Evolutionary conservation across 2,797 vertebrate genomes (phyloP).

Genomic region (Pteropus rufus): DNA sequence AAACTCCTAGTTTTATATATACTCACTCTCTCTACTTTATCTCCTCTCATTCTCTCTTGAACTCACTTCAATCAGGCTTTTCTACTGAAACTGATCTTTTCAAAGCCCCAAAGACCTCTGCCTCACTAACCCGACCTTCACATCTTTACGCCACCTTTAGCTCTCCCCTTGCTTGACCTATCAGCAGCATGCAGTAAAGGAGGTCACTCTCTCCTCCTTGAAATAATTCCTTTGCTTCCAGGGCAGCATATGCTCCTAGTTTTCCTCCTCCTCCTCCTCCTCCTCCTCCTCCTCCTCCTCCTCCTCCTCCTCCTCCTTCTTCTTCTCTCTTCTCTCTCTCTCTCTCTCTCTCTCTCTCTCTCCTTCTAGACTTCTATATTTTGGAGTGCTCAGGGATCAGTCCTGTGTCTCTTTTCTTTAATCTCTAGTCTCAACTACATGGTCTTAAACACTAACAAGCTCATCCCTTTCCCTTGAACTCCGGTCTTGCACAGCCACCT

Average conservation of each 20-base stretch:
- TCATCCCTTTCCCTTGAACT: not conserved
- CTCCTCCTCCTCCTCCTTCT: too few relatives aligned
- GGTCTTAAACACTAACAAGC: not conserved
- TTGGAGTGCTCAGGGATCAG: not conserved
- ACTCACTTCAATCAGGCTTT: not conserved
- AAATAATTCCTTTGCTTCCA: not conserved
- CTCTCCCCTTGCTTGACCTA: not conserved
- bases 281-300: fast-evolving
- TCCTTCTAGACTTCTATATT: not conserved
- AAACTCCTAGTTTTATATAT: not conserved
- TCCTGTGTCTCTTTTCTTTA: not conserved
- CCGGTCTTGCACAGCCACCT: not conserved
- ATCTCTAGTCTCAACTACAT: not conserved
- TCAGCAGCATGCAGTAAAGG: not conserved
- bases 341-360: not conserved
- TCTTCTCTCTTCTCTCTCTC: not conserved
- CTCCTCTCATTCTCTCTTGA: not conserved
- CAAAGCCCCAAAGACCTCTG: not conserved
- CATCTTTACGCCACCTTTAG: not conserved
- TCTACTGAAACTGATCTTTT: not conserved
- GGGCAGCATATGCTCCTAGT: not conserved
- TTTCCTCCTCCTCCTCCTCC: not conserved
- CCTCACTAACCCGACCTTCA: not conserved
- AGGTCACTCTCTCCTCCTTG: not conserved
- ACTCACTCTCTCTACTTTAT: not conserved